A percentile compares a stretch with the other conserved stretches of the same genome.
Conservation (phyloP, 2,113 vertebrate genomes). For the Xerus inauris region DNA sequence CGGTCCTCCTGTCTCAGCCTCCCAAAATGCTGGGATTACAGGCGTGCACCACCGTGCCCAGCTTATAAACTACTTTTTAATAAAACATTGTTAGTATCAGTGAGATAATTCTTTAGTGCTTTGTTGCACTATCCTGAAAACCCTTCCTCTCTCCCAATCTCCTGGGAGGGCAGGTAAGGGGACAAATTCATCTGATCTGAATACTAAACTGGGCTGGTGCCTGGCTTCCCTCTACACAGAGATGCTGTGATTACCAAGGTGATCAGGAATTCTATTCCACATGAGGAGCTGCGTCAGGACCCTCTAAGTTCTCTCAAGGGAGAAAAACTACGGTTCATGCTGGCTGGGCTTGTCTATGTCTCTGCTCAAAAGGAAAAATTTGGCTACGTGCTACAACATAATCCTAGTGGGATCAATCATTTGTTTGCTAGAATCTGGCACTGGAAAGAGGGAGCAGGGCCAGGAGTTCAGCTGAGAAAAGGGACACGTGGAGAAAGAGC, state of each 20-base stretch:
- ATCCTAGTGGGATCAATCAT: background rate
- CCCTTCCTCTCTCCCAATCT: background rate
- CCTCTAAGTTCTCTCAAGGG: background rate
- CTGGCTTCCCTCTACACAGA: background rate
- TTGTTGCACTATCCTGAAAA: background rate
- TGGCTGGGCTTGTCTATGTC: background rate
- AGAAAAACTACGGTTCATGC: background rate
- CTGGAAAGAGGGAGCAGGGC: background rate
- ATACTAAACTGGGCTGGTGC: background rate
- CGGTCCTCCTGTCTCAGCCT: too few species aligned
- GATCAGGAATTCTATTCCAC: background rate
- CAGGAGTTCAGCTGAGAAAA: background rate
- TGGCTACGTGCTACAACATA: accelerated
- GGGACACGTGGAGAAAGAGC: background rate
- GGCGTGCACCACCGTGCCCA: too few species aligned
- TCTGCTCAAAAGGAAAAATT: background rate
- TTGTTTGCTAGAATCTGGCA: background rate
- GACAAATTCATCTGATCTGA: background rate
- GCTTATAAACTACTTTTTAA: background rate
- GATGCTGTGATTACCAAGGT: background rate
- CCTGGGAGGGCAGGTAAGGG: background rate
- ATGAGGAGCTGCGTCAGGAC: background rate
- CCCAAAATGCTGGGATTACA: too few species aligned
- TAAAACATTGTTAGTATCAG: background rate
- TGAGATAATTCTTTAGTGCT: background rate